Percentiles rank a stretch among this genome's conserved stretches.
These are phyloP conservation scores for Aquatica leii DNA, from an alignment of 2,888 invertebrate species.

Conservation along the genomic window DNA sequence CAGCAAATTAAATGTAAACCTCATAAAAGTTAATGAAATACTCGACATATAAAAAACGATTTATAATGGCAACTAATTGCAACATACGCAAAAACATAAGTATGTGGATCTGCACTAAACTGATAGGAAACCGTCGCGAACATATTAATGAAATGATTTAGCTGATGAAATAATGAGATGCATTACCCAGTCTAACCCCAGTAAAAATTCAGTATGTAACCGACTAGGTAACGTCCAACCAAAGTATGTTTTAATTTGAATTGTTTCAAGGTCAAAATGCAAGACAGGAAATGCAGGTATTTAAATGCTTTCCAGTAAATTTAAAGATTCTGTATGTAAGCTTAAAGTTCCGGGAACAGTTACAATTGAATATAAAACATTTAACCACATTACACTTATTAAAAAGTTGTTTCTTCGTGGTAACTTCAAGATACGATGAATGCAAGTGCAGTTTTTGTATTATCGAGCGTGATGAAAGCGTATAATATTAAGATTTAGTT, in stretches of 20 bases:
- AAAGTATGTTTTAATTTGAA: constrained; percentile 18
- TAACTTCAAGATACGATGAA: no score
- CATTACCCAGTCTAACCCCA: constrained; percentile 28
- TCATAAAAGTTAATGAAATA: no score
- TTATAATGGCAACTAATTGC: no score
- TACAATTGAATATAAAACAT: background rate
- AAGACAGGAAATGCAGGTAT: constrained; percentile 29
- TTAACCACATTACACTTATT: background rate
- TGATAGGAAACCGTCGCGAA: constrained; percentile 32
- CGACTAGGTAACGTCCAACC: constrained; percentile 9
- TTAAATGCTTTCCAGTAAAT: background rate
- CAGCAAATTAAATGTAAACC: no score
- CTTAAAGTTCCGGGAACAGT: background rate
- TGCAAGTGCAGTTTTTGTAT: no score
- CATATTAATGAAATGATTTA: constrained; percentile 30
- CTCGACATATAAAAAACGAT: no score
- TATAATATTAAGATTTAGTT: background rate
- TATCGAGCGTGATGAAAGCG: background rate
- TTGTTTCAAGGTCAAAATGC: constrained; percentile 20
- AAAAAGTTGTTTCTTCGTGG: no score
- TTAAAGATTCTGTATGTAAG: background rate
- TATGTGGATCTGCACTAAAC: background rate
- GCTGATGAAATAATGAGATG: constrained; percentile 32
- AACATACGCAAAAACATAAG: background rate
- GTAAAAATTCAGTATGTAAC: constrained; percentile 28